Evolutionary conservation across 2,888 invertebrate species (phyloP), one percentile per base, ranked within the genome.

Genomic region (Erannis defoliaria): DNA sequence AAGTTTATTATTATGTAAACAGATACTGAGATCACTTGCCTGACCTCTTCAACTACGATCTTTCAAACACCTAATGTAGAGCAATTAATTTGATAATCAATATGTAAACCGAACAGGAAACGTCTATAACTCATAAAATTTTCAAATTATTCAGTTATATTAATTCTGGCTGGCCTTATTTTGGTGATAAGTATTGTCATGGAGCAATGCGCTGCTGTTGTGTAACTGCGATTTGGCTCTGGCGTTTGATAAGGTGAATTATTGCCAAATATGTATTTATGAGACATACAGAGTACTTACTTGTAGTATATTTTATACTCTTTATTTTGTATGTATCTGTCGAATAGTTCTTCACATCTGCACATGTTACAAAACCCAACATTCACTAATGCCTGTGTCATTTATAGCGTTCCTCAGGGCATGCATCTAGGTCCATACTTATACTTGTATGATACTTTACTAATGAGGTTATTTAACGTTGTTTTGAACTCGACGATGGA

Each of bases 41-140:
- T 63, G 51, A 58, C 55, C 45, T 49, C 23, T 58, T 21, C 38
- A 31, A 50, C 23, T 59, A 19, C 55, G 63, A 59, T 55, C 23
- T 59, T 62, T 62, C 18, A 35, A 60, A 64, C 70, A 67, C 65
- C 63, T 67, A 67, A 70, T 66, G 58, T 70, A 65, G 68, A 66
- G 53, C 68, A 70, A 62, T 67, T 62, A 70, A 62, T 55, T 51
- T 51, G 66, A 66, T 70, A 70, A 54, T 31, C 21, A 9, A 45
- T 46, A 45, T 48, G 60, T 58, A 53, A 57, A 62, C 46, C 35
- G 16, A 64, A 49, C 35, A 61, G 57, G 62, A 64, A 67, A 54
- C 40, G 45, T 42, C 21, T 18, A 49, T 38, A 46, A 64, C 26
- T 55, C 18, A 43, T 16, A 5, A 21, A 42, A 33, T 67, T 62